Percentiles rank a stretch among this genome's conserved stretches.
phyloP scores from a whole-genome alignment of 2,113 vertebrate genomes.

The Phalacrocorax pelagicus region DNA sequence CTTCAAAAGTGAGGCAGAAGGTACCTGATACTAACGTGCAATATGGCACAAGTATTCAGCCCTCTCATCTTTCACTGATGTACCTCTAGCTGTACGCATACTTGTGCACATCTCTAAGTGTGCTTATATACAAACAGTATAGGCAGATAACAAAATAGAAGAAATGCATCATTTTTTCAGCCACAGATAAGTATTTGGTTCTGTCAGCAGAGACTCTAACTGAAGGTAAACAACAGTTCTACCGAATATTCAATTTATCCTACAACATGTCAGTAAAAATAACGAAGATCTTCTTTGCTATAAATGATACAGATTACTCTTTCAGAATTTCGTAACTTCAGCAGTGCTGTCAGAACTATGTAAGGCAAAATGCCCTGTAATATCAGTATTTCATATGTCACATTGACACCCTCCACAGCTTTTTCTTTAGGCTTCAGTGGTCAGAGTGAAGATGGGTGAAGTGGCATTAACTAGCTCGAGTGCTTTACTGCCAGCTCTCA shows the following conservation, averaged over 20 bases:
- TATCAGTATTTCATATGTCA: background rate
- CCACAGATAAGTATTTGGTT: background rate
- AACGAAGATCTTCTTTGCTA: constrained; percentile 16
- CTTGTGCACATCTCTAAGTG: background rate
- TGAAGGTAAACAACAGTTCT: constrained; percentile 50
- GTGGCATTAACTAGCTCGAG: background rate
- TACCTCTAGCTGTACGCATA: background rate
- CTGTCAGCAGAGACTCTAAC: background rate
- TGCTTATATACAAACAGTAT: background rate
- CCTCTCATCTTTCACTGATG: background rate
- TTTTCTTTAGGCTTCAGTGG: constrained; percentile 33
- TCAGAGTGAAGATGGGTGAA: background rate
- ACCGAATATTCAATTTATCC: constrained; percentile 40
- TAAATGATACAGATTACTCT: constrained; percentile 49
- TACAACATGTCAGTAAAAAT: background rate
- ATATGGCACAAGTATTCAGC: background rate
- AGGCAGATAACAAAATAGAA: background rate
- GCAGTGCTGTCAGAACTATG: background rate
- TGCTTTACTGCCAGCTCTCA: background rate
- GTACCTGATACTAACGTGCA: too few relatives aligned
- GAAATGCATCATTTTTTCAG: background rate
- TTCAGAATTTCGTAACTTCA: constrained; percentile 28
- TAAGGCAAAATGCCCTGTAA: background rate
- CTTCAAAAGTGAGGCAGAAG: background rate
- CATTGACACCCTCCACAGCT: constrained; percentile 21